Evolutionary conservation across 2,888 invertebrate genomes (phyloP), one percentile per base, ranked within the genome.

Genomic region (Aquatica leii): DNA sequence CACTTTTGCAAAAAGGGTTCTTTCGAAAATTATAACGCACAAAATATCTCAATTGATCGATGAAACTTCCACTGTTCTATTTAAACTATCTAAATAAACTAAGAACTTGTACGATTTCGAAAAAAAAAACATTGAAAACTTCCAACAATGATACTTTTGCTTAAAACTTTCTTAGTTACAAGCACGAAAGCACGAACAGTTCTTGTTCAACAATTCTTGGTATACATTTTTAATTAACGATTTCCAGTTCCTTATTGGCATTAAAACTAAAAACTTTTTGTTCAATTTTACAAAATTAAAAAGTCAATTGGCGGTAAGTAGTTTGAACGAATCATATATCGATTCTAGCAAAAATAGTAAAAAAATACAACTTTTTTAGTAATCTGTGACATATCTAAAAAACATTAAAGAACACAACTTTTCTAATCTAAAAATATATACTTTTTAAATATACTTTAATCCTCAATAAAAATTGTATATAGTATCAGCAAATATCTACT

Each of bases 81-180:
- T 56, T 56, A 43, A 43, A 31, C 15, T 43, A 12, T n/a, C 18
- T 56, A 35, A 56, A 56, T 56, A 56, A 56, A 56, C 56, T 48
- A 56, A 34, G 41, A 56, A 41, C 24, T 34, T n/a, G 56, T 56
- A 56, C 24, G 24, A 56, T 56, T 56, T 18, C 31, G 21, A 31
- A 55, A 18, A 46, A 48, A 18, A 41, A 34, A 21, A 46, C 43
- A 43, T 12, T 4, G 40, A 56, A 56, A 56, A 34, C 15, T 9
- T 35, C 17, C n/a, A 48, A 35, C 46, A 20, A 31, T 24, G 24
- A 24, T 24, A 24, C 24, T 24, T 41, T 37, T 37, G 12, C 37
- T 50, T 41, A 20, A 20, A 59, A 59, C 59, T 59, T 59, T 51
- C 43, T 18, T 46, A 46, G 41, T 41, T 20, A 24, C 17, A 31